Evolutionary conservation across 1,140 invertebrate genomes (phyloP), one percentile per base, ranked within the genome.

Genomic region (Macrobrachium nipponense): DNA sequence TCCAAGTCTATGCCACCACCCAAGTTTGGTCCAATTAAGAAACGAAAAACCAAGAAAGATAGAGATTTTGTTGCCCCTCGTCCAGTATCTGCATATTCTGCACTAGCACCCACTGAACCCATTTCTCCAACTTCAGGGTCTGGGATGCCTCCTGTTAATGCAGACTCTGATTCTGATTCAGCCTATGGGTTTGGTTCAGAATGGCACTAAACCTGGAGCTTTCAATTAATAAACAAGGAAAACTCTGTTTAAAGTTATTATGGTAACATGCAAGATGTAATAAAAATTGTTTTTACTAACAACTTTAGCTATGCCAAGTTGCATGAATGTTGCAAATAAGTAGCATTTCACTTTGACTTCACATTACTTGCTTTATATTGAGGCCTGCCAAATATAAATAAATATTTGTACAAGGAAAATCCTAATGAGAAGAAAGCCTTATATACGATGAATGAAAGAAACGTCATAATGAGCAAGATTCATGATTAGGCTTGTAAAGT

Each of bases 121-220:
- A 89, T 86, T 23, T 70, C 87, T 27, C 80, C 89, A 66, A 66
- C 59, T 23, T 70, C 59, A 27, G 80, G 80, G 73, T 93, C 15
- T 94, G 93, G 5, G 93, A 86, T 18, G 84, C 82, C 20, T 83
- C 89, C 81, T 70, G 89, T 51, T 90, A 89, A 87, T 92, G 93
- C 87, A 27, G 87, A 88, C 43, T 88, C 87, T 44, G 95, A 95
- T 88, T 95, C 95, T 2, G 95, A 95, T 90, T 96, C 95, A 0
- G 95, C 95, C n/a, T 95, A 93, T 89, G 95, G 95, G 3, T 96
- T 96, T 90, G 95, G 95, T 89, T 94, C 94, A 1, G 93, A 94
- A 61, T 96, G 95, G 95, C 84, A 78, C 75, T 80, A 79, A 78
- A 82, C 5, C 59, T 76, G 17, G 23, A 44, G 14, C 12, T 18